Percentiles rank a stretch among this genome's conserved stretches.
These are phyloP conservation scores for Pitangus sulphuratus DNA, from an alignment of 2,797 vertebrate genomes.

Conservation along the genomic window DNA sequence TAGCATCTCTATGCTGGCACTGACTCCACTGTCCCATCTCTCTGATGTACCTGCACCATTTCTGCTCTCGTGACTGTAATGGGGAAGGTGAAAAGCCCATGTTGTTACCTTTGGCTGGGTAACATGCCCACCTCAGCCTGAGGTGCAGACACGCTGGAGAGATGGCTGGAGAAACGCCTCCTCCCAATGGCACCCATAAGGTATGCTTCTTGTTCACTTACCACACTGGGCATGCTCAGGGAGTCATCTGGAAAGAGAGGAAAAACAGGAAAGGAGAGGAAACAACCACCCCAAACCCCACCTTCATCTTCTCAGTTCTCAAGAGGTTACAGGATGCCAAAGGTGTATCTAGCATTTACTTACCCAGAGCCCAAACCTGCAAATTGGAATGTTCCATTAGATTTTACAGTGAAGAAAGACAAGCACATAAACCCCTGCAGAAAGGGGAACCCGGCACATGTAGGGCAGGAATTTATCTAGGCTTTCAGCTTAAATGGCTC, in stretches of 20 bases:
- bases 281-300: background rate
- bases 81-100: constrained; percentile 48
- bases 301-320: background rate
- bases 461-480: background rate
- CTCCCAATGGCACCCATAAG: constrained; percentile 88
- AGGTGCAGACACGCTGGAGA: constrained; percentile 85
- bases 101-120: constrained; percentile 95
- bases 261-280: background rate
- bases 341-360: background rate
- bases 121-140: constrained; percentile 91
- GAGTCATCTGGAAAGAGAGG: constrained; percentile 86
- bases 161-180: constrained; percentile 94
- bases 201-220: constrained; percentile 97
- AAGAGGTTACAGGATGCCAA: background rate
- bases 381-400: background rate
- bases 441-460: background rate
- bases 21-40: background rate
- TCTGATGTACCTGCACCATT: background rate
- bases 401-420: background rate
- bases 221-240: constrained; percentile 97
- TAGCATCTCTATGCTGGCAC: background rate
- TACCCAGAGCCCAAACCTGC: background rate
- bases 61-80: background rate
- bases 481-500: background rate
- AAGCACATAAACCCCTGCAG: background rate